These are phyloP conservation scores for Teleogryllus occipitalis DNA, from an alignment of 1,140 invertebrate genomes.

Conservation along the genomic window DNA sequence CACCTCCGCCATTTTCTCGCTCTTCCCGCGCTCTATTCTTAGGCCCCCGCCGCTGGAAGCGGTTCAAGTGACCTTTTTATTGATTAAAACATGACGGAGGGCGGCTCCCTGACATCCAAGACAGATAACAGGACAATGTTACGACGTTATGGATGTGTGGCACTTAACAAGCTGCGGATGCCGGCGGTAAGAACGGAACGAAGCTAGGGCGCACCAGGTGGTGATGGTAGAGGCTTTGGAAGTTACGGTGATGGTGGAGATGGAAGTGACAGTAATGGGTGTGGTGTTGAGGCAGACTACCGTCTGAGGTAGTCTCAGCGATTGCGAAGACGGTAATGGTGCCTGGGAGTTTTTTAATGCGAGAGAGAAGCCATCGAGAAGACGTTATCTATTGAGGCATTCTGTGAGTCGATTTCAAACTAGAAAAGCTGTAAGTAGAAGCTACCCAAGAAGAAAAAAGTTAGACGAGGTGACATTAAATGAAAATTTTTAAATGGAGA, in stretches of 20 bases:
- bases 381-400: too few relatives aligned
- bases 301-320: too few relatives aligned
- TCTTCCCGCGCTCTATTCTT: background rate
- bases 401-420: too few relatives aligned
- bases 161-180: background rate
- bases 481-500: too few relatives aligned
- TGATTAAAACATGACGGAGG: background rate
- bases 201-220: too few relatives aligned
- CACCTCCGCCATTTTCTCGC: too few relatives aligned
- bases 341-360: too few relatives aligned
- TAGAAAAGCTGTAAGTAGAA: too few relatives aligned
- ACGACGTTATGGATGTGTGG: background rate
- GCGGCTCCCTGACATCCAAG: background rate
- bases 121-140: conserved; percentile 4
- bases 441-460: too few relatives aligned
- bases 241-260: background rate
- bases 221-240: background rate
- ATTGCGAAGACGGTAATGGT: too few relatives aligned
- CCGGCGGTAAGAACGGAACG: background rate
- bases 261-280: background rate
- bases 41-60: background rate
- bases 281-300: background rate
- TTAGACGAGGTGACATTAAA: too few relatives aligned
- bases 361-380: too few relatives aligned
- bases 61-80: background rate